Evolutionary conservation across 1,140 invertebrate genomes (phyloP).

Genomic region (Metaphire vulgaris): DNA sequence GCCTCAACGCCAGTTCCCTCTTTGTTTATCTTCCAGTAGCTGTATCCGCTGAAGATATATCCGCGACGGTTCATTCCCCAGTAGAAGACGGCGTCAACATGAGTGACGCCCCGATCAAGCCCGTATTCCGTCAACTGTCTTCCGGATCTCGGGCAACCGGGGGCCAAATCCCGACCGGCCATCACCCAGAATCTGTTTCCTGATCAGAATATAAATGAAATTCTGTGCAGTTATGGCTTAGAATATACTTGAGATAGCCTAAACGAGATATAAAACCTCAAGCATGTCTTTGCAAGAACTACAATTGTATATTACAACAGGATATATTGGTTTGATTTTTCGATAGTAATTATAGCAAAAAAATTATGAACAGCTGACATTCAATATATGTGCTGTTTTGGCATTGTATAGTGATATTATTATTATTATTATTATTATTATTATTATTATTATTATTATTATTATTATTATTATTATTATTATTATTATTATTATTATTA

Average conservation of each 20-base stretch:
- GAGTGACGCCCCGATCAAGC: not conserved
- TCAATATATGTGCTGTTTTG: too few relatives aligned
- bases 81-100: not conserved
- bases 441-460: too few relatives aligned
- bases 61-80: not conserved
- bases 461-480: too few relatives aligned
- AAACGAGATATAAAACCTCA: not conserved
- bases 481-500: too few relatives aligned
- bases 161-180: not conserved
- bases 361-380: not conserved
- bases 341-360: not conserved
- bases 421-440: too few relatives aligned
- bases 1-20: not conserved
- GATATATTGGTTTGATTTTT: not conserved
- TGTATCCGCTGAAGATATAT: conserved; percentile 1
- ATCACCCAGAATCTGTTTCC: conserved; percentile 6
- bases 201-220: not conserved
- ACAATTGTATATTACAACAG: conserved; percentile 1
- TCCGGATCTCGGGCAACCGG: not conserved
- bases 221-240: not conserved
- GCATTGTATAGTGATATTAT: too few relatives aligned
- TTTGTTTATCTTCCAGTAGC: not conserved
- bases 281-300: not conserved
- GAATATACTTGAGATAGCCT: not conserved
- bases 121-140: not conserved